phyloP scores from a whole-genome alignment of 35 echinoderm and acorn worm genomes.

The Patiria miniata region DNA sequence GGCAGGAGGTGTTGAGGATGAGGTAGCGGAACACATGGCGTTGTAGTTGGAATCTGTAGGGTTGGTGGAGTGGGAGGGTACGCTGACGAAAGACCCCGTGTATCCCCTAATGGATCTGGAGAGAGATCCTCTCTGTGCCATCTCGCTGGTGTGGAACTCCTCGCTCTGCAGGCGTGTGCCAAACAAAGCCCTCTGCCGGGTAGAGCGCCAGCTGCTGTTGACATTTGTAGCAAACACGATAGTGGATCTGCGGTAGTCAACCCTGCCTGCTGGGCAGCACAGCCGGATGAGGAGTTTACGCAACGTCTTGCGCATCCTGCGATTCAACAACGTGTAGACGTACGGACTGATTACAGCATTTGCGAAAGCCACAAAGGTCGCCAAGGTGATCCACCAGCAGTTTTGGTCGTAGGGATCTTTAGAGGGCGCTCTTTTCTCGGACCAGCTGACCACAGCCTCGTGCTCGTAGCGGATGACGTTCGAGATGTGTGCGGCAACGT shows the following conservation, averaged over 20 bases:
- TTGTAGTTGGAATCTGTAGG: no score
- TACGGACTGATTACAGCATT: neutral
- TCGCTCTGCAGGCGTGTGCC: neutral
- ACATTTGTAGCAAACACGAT: neutral
- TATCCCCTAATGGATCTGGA: no score
- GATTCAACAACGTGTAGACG: neutral
- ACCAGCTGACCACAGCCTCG: neutral
- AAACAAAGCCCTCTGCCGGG: neutral
- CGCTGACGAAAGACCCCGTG: no score
- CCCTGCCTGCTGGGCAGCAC: neutral
- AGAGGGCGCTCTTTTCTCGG: neutral
- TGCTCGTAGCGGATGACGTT: neutral
- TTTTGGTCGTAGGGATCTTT: neutral
- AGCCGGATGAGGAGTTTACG: slow-evolving; percentile 2
- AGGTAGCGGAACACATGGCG: no score
- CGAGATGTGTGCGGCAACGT: neutral
- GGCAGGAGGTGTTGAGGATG: no score
- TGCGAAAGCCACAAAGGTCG: neutral
- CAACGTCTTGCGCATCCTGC: neutral
- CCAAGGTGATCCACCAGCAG: neutral
- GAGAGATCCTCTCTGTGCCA: neutral
- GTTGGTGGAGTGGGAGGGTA: no score
- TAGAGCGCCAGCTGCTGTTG: neutral
- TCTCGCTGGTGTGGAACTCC: neutral
- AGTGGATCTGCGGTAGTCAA: neutral